phyloP scores from a whole-genome alignment of 2,888 invertebrate genomes.

The Zaprionus lineosus region DNA sequence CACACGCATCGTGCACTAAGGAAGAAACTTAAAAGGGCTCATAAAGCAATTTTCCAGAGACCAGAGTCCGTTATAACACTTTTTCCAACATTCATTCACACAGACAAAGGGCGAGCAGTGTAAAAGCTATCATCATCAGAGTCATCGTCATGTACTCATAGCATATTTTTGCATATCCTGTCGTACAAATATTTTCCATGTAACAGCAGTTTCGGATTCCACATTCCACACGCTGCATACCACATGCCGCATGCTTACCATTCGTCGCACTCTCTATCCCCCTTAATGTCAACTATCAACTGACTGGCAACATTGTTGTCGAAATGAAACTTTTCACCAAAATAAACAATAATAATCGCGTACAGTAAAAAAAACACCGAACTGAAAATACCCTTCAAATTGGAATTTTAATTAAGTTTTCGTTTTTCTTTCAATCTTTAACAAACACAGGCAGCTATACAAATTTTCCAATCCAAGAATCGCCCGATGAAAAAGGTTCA shows the following conservation, averaged over 20 bases:
- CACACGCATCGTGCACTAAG: slow-evolving; percentile 19
- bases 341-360: slow-evolving; percentile 56
- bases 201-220: slow-evolving; percentile 52
- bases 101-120: slow-evolving; percentile 8
- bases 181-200: slow-evolving; percentile 72
- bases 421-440: background rate
- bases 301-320: slow-evolving; percentile 60
- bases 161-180: slow-evolving; percentile 70
- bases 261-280: background rate
- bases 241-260: background rate
- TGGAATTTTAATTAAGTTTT: background rate
- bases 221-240: slow-evolving; percentile 23
- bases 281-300: slow-evolving; percentile 24
- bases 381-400: slow-evolving; percentile 10
- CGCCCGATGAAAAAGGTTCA: too few species aligned
- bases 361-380: slow-evolving; percentile 40
- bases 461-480: too few species aligned
- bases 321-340: slow-evolving; percentile 45
- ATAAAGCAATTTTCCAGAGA: slow-evolving; percentile 53
- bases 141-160: slow-evolving; percentile 27
- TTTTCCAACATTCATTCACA: slow-evolving; percentile 48
- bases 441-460: too few species aligned
- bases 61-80: slow-evolving; percentile 49
- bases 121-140: slow-evolving; percentile 41
- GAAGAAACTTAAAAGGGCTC: slow-evolving; percentile 18